Conservation (phyloP, 1,140 invertebrate genomes). For the Chironomus tepperi region DNA sequence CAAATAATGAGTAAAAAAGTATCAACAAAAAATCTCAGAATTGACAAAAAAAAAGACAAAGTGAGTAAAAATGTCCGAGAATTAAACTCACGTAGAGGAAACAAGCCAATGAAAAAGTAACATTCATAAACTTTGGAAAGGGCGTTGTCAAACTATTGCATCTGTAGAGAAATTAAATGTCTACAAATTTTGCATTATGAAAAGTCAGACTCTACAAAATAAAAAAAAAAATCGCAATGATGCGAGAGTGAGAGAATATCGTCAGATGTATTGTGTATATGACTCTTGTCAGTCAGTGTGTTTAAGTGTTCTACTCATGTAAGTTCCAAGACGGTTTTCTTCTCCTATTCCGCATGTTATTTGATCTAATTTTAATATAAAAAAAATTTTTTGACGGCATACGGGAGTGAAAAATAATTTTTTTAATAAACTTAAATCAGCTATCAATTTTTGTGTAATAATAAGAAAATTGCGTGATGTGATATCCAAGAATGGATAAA, state of each 20-base stretch:
- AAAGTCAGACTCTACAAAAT: not conserved
- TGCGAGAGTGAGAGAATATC: not conserved
- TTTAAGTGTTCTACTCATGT: constrained; percentile 8
- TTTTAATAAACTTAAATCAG: not conserved
- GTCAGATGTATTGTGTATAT: not conserved
- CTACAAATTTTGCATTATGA: too few species aligned
- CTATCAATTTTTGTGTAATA: not conserved
- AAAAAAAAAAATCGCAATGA: not conserved
- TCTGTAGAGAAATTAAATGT: too few species aligned
- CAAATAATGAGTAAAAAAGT: too few species aligned
- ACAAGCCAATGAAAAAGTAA: too few species aligned
- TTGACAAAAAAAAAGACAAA: too few species aligned
- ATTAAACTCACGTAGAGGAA: too few species aligned
- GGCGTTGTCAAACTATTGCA: too few species aligned
- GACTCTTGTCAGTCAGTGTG: not conserved
- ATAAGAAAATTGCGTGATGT: not conserved
- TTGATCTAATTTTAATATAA: not conserved
- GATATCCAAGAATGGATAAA: not conserved
- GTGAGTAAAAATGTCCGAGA: too few species aligned
- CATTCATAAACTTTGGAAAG: too few species aligned
- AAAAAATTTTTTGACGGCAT: not conserved
- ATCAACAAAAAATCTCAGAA: too few species aligned
- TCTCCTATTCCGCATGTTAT: not conserved
- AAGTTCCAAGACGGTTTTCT: constrained; percentile 10
- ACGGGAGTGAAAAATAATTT: not conserved